phyloP scores from a whole-genome alignment of 2,888 invertebrate species.

The Microplitis deprimator region DNA sequence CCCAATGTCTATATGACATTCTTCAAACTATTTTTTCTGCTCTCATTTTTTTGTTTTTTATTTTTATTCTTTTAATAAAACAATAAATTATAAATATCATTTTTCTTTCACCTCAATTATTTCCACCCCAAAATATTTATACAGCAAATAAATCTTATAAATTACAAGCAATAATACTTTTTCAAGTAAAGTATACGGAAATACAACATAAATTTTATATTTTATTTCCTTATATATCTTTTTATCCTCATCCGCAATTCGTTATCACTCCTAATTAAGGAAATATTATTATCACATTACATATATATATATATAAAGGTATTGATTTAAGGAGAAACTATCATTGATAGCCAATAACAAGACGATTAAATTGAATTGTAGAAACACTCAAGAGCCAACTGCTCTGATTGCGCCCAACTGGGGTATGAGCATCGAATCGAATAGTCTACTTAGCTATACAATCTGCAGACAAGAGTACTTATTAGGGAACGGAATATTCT shows the following conservation, averaged over 20 bases:
- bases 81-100: neutral
- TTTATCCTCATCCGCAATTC: neutral
- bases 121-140: neutral
- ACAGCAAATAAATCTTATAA: neutral
- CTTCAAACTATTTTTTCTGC: constrained; percentile 1
- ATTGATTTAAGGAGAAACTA: neutral
- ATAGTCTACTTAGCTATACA: neutral
- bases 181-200: neutral
- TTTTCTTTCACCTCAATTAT: neutral
- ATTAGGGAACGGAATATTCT: neutral
- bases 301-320: neutral
- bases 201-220: neutral
- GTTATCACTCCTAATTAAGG: neutral
- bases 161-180: neutral
- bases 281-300: neutral
- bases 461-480: neutral
- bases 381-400: neutral
- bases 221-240: neutral
- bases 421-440: neutral
- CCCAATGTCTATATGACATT: constrained; percentile 16
- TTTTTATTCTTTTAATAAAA: neutral
- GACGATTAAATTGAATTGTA: neutral
- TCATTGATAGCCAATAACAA: neutral
- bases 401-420: neutral
- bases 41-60: neutral